phyloP scores from a whole-genome alignment of 2,888 invertebrate genomes.

The Nineta flava region DNA sequence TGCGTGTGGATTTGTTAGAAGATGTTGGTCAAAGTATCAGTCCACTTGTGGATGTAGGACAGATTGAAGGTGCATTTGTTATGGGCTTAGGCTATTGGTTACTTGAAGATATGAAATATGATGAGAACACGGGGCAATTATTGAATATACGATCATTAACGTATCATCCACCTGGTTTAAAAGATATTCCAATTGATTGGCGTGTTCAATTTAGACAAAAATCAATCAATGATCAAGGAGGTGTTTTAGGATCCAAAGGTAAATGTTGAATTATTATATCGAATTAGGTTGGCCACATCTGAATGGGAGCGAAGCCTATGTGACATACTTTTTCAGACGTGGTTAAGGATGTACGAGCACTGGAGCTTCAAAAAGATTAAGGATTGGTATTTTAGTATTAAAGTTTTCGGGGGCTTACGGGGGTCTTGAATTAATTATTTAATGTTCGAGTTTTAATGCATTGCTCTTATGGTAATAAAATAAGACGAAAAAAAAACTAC shows the following conservation, averaged over 20 bases:
- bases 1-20: conserved; percentile 53
- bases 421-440: no score
- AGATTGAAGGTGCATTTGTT: conserved; percentile 67
- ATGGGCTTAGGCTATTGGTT: conserved; percentile 68
- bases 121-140: conserved; percentile 43
- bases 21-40: conserved; percentile 60
- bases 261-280: background rate
- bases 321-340: no score
- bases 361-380: no score
- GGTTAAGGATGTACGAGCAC: no score
- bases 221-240: conserved; percentile 38
- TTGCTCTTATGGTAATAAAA: no score
- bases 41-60: conserved; percentile 56
- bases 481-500: no score
- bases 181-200: conserved; percentile 64
- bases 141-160: conserved; percentile 68
- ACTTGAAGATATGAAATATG: conserved; percentile 49
- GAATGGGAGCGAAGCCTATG: no score
- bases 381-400: no score
- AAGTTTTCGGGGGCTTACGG: no score
- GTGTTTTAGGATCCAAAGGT: conserved; percentile 63
- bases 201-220: conserved; percentile 51
- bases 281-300: no score
- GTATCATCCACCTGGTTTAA: conserved; percentile 60
- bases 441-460: no score